Evolutionary conservation across 2,797 vertebrate species (phyloP).

Genomic region (Rallus crepitans): DNA sequence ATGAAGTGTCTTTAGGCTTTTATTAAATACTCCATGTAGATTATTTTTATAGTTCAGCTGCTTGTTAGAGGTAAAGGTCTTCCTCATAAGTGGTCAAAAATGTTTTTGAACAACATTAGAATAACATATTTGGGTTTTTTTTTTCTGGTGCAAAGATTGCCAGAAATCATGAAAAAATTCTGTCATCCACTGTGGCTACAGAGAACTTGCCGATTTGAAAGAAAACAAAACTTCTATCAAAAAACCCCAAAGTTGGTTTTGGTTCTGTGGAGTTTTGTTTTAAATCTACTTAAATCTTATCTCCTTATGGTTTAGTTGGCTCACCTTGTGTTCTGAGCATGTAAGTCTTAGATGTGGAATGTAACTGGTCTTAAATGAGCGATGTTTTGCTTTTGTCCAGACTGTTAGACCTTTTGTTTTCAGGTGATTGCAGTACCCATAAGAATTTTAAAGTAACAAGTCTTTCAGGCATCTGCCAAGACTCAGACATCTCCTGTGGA

Average conservation of each 20-base stretch:
- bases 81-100: neutral
- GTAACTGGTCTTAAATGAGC: neutral
- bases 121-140: rapidly evolving
- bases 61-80: neutral
- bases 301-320: neutral
- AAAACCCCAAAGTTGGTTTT: too few relatives aligned
- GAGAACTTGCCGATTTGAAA: neutral
- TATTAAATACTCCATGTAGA: neutral
- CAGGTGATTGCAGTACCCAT: neutral
- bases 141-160: neutral
- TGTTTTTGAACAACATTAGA: neutral
- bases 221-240: neutral
- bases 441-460: neutral
- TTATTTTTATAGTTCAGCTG: neutral
- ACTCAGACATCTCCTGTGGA: neutral
- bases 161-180: neutral
- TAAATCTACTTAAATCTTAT: neutral
- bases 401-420: neutral
- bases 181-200: neutral
- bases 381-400: neutral
- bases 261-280: neutral
- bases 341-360: neutral
- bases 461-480: neutral
- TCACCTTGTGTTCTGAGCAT: neutral
- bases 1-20: neutral